phyloP scores from a whole-genome alignment of 1,140 invertebrate genomes.

The Drosophila santomea region DNA sequence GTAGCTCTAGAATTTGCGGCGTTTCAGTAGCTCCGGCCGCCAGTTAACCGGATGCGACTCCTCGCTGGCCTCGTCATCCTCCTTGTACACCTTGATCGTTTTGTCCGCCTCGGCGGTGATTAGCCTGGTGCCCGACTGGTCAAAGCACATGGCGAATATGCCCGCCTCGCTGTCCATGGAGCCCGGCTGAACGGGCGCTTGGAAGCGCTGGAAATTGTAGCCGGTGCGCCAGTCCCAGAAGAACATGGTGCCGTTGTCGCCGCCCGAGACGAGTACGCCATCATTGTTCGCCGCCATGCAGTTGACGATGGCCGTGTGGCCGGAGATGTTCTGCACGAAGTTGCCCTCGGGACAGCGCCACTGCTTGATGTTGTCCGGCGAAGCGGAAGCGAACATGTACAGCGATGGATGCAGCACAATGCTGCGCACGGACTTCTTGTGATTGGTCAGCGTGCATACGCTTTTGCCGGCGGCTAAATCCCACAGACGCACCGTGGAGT shows the following conservation, averaged over 20 bases:
- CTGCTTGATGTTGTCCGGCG: constrained; percentile 99
- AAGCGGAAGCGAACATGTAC: constrained; percentile 98
- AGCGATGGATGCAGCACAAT: constrained; percentile 95
- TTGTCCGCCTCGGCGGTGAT: constrained; percentile 99
- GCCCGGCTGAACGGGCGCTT: constrained; percentile 98
- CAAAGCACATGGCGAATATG: constrained; percentile 97
- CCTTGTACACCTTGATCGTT: constrained; percentile 99
- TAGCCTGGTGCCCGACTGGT: constrained; percentile 95
- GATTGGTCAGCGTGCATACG: constrained; percentile 97
- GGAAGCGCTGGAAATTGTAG: constrained; percentile 97
- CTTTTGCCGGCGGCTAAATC: constrained; percentile 98
- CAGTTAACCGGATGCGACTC: constrained; percentile 98
- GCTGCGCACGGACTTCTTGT: constrained; percentile 98
- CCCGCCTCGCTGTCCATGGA: constrained; percentile 99
- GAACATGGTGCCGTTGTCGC: constrained; percentile 99
- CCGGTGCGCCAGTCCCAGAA: constrained; percentile 99
- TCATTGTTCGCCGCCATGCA: constrained; percentile 97
- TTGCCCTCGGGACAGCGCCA: constrained; percentile 99
- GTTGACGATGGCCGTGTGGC: constrained; percentile 99
- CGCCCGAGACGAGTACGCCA: constrained; percentile 98
- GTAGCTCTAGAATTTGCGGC: constrained; percentile 90
- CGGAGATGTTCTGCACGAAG: constrained; percentile 98
- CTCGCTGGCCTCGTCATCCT: constrained; percentile 98
- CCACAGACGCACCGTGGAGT: constrained; percentile 97
- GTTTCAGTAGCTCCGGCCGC: constrained; percentile 97